phyloP scores from a whole-genome alignment of 1,140 invertebrate genomes.

The Scaptomyza hsui region DNA sequence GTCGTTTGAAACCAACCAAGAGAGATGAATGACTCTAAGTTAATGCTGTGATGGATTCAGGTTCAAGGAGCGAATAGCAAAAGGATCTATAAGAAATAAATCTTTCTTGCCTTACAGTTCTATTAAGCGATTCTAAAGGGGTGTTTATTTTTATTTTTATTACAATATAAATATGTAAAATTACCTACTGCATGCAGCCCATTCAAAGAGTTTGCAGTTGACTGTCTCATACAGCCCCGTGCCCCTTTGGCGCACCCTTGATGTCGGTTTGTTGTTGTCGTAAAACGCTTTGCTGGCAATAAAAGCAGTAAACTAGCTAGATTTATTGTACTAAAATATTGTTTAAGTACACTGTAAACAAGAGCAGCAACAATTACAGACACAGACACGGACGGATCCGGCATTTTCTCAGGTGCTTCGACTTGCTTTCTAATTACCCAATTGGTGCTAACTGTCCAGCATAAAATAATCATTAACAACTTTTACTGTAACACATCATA shows the following conservation, averaged over 20 bases:
- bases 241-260: conserved; percentile 18
- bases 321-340: conserved; percentile 83
- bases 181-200: conserved; percentile 52
- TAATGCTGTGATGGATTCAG: too few species aligned
- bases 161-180: conserved; percentile 75
- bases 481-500: conserved; percentile 42
- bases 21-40: conserved; percentile 20
- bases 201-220: conserved; percentile 58
- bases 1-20: conserved; percentile 40
- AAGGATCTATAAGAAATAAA: too few species aligned
- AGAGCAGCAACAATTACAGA: conserved; percentile 34
- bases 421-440: conserved; percentile 45
- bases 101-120: conserved; percentile 5
- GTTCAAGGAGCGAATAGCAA: too few species aligned
- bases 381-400: conserved; percentile 48
- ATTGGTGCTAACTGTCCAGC: conserved; percentile 37
- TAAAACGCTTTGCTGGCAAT: conserved; percentile 82
- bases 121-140: conserved; percentile 65
- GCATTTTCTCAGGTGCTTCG: conserved; percentile 70
- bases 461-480: conserved; percentile 37
- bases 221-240: conserved; percentile 17
- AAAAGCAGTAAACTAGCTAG: conserved; percentile 83
- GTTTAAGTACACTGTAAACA: conserved; percentile 71
- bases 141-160: conserved; percentile 80
- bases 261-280: conserved; percentile 66